These are phyloP conservation scores for Lutraria lutraria DNA, from an alignment of 2,888 invertebrate species.

Conservation along the genomic window DNA sequence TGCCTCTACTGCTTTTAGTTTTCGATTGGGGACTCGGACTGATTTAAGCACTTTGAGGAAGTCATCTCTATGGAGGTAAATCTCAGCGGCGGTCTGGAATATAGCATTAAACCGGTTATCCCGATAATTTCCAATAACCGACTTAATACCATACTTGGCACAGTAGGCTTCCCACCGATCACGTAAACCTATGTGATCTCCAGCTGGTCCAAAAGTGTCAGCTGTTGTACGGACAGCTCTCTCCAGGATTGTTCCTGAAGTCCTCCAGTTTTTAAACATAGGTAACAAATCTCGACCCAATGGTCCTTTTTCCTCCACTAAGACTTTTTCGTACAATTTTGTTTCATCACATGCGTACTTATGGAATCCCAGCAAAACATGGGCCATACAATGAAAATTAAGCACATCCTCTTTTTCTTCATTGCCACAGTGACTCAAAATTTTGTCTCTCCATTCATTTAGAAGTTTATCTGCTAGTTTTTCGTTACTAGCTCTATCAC, in stretches of 20 bases:
- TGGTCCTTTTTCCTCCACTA: not conserved
- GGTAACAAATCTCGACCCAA: conserved; percentile 35
- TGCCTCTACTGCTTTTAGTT: conserved; percentile 43
- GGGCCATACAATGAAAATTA: not conserved
- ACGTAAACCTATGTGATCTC: conserved; percentile 40
- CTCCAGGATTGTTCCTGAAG: conserved; percentile 31
- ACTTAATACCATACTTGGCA: conserved; percentile 35
- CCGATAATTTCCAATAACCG: conserved; percentile 52
- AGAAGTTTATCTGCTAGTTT: conserved; percentile 33
- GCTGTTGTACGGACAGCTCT: conserved; percentile 35
- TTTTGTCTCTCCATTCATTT: conserved; percentile 20
- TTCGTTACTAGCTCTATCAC: conserved; percentile 40
- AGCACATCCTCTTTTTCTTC: not conserved
- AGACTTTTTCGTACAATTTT: not conserved
- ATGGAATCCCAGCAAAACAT: too few species aligned
- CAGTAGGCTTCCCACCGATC: conserved; percentile 49
- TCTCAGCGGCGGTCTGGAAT: conserved; percentile 59
- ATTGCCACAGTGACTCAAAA: not conserved
- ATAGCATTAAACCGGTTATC: conserved; percentile 62
- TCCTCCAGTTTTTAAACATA: conserved; percentile 45
- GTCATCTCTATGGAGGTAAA: conserved; percentile 46
- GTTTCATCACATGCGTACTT: not conserved
- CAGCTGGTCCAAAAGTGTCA: conserved; percentile 45
- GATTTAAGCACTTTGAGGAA: conserved; percentile 28
- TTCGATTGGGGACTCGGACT: conserved; percentile 45